phyloP scores from a whole-genome alignment of 2,113 vertebrate genomes.

The Myotis yumanensis region DNA sequence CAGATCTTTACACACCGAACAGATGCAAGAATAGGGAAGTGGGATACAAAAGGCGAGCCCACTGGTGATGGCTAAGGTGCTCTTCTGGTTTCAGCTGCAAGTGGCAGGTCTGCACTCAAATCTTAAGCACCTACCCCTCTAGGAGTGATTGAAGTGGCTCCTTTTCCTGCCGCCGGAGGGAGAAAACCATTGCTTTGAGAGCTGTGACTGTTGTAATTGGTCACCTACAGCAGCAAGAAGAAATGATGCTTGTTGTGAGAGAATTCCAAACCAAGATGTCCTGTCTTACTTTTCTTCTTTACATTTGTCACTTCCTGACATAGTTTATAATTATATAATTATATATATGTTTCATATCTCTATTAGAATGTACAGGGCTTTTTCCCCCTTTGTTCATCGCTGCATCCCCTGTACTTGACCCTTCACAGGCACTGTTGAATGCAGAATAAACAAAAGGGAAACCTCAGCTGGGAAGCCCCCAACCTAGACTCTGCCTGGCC shows the following conservation, averaged over 20 bases:
- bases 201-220: constrained; percentile 75
- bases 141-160: constrained; percentile 80
- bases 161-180: constrained; percentile 83
- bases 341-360: not conserved
- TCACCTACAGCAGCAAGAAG: constrained; percentile 72
- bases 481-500: not conserved
- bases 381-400: not conserved
- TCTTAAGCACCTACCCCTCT: constrained; percentile 84
- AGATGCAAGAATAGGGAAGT: not conserved
- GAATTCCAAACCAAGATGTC: not conserved
- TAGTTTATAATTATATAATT: not conserved
- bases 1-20: not conserved
- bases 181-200: constrained; percentile 91
- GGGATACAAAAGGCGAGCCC: not conserved
- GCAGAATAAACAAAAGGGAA: not conserved
- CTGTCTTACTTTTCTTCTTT: not conserved
- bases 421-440: not conserved
- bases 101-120: not conserved
- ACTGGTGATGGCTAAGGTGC: not conserved
- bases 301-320: not conserved
- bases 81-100: not conserved
- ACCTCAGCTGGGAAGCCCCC: not conserved
- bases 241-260: not conserved
- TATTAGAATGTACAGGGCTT: not conserved
- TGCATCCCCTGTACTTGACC: not conserved